Evolutionary conservation across 2,113 vertebrate species (phyloP), one percentile per base, ranked within the genome.

Genomic region (Saguinus midas): DNA sequence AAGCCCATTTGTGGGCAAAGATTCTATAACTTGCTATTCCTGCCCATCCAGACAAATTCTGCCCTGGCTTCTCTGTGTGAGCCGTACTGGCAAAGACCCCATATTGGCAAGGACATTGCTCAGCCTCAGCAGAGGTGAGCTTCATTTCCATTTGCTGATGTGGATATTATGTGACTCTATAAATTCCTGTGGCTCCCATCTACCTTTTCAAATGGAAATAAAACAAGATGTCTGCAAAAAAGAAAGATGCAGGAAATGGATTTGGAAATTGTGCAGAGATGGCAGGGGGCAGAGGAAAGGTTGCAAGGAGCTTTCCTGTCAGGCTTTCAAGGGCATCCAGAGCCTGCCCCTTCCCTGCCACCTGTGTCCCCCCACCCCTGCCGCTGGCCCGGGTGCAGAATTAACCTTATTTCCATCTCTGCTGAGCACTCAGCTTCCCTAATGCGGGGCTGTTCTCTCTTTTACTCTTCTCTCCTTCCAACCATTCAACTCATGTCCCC

Each of bases 141-240:
- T 43, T 90, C 76, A 68, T 92, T 93, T 86, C n/a, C 57, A 91
- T 43, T 48, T 45, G 8, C 76, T 80, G 13, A 48, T 80, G 93
- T 48, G 27, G 55, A 61, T 82, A 37, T 75, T 61, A 79, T 32
- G 55, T 86, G 94, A 75, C 32, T 17, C 75, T 27, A 13, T 68
- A 68, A 92, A 68, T 94, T 95, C 66, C 64, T 75, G 7, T 96
- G 72, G 40, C n/a, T 96, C 57, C n/a, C 3, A 29, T 73, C 85
- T 96, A 66, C 48, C n/a, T 64, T 95, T 96, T 58, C 45, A 32
- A 17, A 8, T 35, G 61, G 29, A 92, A 95, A 64, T 76, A 94
- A 92, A 55, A 50, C 10, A n/a, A 84, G 29, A 32, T 61, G 27
- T 13, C 0, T 45, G 45, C 82, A 79, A 83, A 95, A 90, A 94